Evolutionary conservation across 2,888 invertebrate genomes (phyloP), one percentile per base, ranked within the genome.

Genomic region (Apamea anceps): DNA sequence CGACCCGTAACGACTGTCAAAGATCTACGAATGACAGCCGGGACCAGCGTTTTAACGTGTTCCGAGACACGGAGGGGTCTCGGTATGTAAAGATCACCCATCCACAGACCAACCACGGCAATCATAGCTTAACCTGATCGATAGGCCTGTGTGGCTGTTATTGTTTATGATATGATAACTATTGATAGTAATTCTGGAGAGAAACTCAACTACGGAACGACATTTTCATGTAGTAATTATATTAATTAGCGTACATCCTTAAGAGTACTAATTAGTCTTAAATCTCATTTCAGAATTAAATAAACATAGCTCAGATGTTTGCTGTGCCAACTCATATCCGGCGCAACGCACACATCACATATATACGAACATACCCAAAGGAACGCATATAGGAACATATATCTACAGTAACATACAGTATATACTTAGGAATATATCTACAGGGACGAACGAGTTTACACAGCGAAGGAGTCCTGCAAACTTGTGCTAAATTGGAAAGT

Each of bases 271-370:
- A 72, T 84, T 67, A 84, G 62, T 62, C 28, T 51, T 13, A 78
- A 81, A 79, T 79, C 84, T 79, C 37, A 84, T 79, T 82, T 42
- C 79, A 7, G 54, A 72, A 73, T 72, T 79, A 75, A 74, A 77
- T 65, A 75, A 67, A 80, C 75, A 68, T 72, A 72, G 21, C 48
- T 28, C 62, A 68, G 62, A 82, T 85, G 85, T 82, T 82, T 60
- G 65, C 85, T 66, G 37, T 37, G 66, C 37, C 18, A 73, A 60
- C 60, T 77, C 54, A 21, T 54, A 84, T 21, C 48, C 48, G 57
- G 45, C 15, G 15, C 28, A 66, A 72, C 66, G 71, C 32, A 70
- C 54, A 81, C 72, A 79, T 60, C 32, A 37, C 37, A 18, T 32
- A 21, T 7, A 54, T n/a, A 60, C 21, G 45, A 6, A 42, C 15